Conservation (phyloP, 2,113 vertebrate species). For the Catharus fuscescens region DNA sequence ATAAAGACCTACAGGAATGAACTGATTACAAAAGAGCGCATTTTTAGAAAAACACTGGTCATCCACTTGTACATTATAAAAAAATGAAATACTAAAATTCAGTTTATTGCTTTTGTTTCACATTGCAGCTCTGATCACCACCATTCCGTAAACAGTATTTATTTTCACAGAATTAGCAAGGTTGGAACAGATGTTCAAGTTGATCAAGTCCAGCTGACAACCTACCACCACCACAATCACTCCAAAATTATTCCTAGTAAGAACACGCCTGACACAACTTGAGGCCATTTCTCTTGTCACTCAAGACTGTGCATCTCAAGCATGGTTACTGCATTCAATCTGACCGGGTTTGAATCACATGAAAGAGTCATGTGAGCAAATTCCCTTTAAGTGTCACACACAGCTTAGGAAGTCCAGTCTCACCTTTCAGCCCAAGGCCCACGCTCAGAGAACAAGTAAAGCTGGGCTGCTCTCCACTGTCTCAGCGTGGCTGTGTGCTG, state of each 20-base stretch:
- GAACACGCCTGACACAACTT: not conserved
- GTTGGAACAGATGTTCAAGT: not conserved
- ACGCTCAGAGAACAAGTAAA: conserved; percentile 88
- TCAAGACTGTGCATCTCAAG: not conserved
- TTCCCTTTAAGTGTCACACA: not conserved
- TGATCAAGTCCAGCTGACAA: not conserved
- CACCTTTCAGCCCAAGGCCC: conserved; percentile 95
- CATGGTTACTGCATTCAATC: not conserved
- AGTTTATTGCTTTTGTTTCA: not conserved
- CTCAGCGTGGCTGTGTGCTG: conserved; percentile 84
- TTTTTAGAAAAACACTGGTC: not conserved
- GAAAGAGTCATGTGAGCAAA: not conserved
- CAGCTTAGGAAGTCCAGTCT: not conserved
- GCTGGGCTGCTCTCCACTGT: conserved; percentile 88
- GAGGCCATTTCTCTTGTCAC: not conserved
- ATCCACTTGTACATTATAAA: not conserved
- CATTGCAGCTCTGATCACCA: not conserved
- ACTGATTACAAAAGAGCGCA: not conserved
- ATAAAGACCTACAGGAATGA: not conserved
- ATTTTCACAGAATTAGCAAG: not conserved
- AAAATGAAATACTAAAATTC: not conserved
- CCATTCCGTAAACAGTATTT: not conserved
- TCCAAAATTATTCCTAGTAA: not conserved
- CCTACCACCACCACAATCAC: not conserved
- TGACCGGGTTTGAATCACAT: not conserved